Evolutionary conservation across 2,888 invertebrate genomes (phyloP).

Genomic region (Metacarcinus magister): DNA sequence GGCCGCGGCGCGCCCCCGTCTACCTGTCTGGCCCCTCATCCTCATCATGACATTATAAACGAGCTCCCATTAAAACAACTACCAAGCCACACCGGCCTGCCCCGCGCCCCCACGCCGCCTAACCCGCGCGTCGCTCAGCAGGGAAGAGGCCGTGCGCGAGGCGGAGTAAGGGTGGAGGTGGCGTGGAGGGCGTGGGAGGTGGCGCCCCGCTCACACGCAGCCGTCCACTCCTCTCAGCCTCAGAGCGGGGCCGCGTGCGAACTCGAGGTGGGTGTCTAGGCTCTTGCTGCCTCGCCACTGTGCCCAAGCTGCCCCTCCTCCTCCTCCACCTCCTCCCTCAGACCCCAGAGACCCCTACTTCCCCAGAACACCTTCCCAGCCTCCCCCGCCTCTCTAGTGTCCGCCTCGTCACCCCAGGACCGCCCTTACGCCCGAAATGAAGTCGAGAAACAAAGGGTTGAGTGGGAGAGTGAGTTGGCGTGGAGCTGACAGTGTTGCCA

Average conservation of each 20-base stretch:
- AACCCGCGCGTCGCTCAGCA: constrained; percentile 62
- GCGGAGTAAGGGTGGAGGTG: constrained; percentile 74
- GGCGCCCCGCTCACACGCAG: constrained; percentile 75
- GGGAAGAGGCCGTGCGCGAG: constrained; percentile 65
- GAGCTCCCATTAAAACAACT: constrained; percentile 82
- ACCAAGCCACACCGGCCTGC: constrained; percentile 82
- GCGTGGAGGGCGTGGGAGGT: constrained; percentile 65
- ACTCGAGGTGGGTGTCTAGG: constrained; percentile 80
- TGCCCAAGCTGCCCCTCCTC: constrained; percentile 15
- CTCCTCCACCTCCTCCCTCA: constrained; percentile 8
- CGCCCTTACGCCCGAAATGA: constrained; percentile 54
- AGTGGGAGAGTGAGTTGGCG: constrained; percentile 74
- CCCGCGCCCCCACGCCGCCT: constrained; percentile 75
- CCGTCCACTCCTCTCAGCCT: constrained; percentile 80
- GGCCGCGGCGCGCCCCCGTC: constrained; percentile 69
- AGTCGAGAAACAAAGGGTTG: constrained; percentile 79
- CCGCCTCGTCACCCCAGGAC: constrained; percentile 50
- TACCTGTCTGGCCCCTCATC: constrained; percentile 80
- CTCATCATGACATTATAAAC: constrained; percentile 82
- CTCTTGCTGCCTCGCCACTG: constrained; percentile 55
- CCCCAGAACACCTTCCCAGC: constrained; percentile 8
- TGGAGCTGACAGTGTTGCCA: constrained; percentile 82
- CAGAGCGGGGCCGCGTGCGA: constrained; percentile 79
- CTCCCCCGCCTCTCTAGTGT: background rate
- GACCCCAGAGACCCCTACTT: background rate